Conservation (phyloP, 30 jellyfish, hydroid and myxozoan genomes). For the Pseudorhiza aurosa region DNA sequence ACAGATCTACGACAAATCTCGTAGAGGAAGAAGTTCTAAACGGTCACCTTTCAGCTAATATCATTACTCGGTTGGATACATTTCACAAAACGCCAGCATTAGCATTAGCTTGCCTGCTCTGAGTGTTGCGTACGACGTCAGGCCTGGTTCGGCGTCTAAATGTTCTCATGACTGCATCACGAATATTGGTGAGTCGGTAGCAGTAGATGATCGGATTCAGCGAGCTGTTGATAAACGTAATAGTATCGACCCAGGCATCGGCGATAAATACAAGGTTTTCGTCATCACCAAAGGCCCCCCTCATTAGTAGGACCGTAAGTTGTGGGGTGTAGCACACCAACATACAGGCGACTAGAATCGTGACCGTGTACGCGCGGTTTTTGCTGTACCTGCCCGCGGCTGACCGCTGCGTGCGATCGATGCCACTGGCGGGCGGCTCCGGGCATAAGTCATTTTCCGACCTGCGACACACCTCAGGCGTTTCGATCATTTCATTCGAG, state of each 20-base stretch:
- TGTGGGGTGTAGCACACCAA: conserved; percentile 57
- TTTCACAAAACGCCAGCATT: background rate
- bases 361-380: conserved; percentile 22
- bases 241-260: conserved; percentile 72
- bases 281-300: conserved; percentile 60
- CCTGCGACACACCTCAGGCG: background rate
- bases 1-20: too few species aligned
- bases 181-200: conserved; percentile 40
- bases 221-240: conserved; percentile 56
- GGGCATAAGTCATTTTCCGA: conserved; percentile 3
- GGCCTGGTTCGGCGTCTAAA: conserved; percentile 13
- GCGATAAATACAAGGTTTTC: conserved; percentile 37
- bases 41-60: too few species aligned
- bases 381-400: background rate
- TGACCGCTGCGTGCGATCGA: background rate
- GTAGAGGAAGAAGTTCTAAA: too few species aligned
- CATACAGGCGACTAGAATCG: conserved; percentile 38
- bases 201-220: conserved; percentile 55
- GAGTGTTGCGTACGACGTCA: background rate
- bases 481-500: background rate
- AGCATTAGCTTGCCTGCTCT: background rate
- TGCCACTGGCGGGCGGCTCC: background rate
- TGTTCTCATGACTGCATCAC: conserved; percentile 11
- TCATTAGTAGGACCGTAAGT: conserved; percentile 36
- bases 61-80: too few species aligned